Evolutionary conservation across 2,113 vertebrate species (phyloP).

Genomic region (Rhegmatorhina hoffmannsi): DNA sequence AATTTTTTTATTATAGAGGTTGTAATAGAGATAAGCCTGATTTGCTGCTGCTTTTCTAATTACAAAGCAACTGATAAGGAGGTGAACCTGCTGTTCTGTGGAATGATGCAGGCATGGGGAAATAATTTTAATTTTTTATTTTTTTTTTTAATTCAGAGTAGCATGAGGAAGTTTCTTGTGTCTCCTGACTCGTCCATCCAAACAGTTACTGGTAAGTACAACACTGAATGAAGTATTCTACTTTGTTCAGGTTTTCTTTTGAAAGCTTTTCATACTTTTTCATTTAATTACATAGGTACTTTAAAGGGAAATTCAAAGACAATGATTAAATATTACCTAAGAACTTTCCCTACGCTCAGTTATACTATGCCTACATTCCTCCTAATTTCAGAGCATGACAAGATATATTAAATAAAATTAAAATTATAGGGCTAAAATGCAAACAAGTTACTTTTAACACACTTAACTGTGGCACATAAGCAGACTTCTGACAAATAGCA

Average conservation of each 20-base stretch:
- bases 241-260: not conserved
- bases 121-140: too few species aligned
- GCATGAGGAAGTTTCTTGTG: not conserved
- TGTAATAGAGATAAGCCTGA: not conserved
- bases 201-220: not conserved
- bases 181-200: not conserved
- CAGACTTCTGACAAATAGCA: not conserved
- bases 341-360: not conserved
- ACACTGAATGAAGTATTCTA: not conserved
- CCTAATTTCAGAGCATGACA: not conserved
- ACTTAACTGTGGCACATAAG: not conserved
- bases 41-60: not conserved
- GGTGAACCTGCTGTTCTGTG: not conserved
- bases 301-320: not conserved
- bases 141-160: not conserved
- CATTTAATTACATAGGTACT: not conserved
- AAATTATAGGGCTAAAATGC: not conserved
- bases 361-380: not conserved
- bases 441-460: not conserved
- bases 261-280: not conserved
- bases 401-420: not conserved
- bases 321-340: not conserved
- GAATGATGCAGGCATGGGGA: not conserved
- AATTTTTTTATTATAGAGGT: not conserved
- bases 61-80: not conserved